Evolutionary conservation across 2,888 invertebrate species (phyloP).

Genomic region (Tenthredo mesomela): DNA sequence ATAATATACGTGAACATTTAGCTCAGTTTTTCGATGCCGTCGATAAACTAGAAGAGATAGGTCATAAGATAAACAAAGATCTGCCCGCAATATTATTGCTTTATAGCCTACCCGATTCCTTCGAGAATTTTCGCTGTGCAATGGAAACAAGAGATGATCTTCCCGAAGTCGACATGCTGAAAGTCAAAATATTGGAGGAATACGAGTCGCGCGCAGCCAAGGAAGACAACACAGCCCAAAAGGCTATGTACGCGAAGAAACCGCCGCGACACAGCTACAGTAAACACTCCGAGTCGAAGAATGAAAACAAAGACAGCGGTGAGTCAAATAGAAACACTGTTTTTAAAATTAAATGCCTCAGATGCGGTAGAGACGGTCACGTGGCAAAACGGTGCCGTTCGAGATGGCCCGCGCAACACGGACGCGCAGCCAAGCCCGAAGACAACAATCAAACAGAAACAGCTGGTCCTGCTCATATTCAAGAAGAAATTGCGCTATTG

Average conservation of each 20-base stretch:
- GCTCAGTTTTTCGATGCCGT: conserved; percentile 35
- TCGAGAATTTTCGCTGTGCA: conserved; percentile 51
- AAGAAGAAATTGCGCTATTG: not conserved
- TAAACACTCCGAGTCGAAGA: not conserved
- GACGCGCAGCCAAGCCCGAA: not conserved
- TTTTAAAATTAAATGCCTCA: not conserved
- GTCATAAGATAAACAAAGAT: not conserved
- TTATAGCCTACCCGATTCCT: conserved; percentile 42
- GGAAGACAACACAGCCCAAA: not conserved
- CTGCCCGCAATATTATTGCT: conserved; percentile 25
- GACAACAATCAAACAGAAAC: too few species aligned
- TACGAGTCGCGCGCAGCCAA: not conserved
- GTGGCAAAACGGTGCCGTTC: not conserved
- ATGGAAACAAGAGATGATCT: conserved; percentile 52
- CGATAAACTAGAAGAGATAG: conserved; percentile 23
- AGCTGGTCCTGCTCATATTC: not conserved
- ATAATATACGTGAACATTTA: conserved; percentile 40
- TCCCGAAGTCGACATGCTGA: conserved; percentile 27
- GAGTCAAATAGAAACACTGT: too few species aligned
- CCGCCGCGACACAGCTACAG: not conserved
- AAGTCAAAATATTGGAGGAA: conserved; percentile 26
- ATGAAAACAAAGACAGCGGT: too few species aligned
- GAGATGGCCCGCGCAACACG: not conserved
- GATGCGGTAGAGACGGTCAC: not conserved
- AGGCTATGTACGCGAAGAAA: not conserved